Base-by-base conservation (phyloP, 2,113 vertebrate genomes). In the Cyphomyrus plagiostoma region DNA sequence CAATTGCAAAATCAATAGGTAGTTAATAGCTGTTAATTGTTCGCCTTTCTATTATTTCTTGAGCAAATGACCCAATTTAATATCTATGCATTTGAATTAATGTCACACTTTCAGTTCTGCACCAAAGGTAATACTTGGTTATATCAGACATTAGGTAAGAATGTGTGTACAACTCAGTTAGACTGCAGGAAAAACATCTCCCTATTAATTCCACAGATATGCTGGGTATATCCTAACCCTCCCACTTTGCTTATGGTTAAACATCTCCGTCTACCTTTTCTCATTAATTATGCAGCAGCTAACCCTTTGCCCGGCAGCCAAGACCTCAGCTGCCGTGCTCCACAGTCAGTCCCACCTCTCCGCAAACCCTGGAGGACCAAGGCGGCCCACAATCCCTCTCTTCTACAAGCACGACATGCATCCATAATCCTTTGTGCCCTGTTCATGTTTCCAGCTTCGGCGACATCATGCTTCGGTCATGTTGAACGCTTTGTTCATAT, bases 251-350 rank as follows among this genome's bases (percentile, higher is more conserved):
- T 39, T 46, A 86, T n/a, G 45, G 42, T 48, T 46, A 86, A 21
- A 86, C 23, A 86, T 13, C 21, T 11, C 21, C n/a, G 2, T 49
- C 42, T 49, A 50, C 83, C 83, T 48, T 45, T 45, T 30, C 83
- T 86, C 45, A 86, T 86, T 86, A 86, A 86, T 86, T 86, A 50
- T 86, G 48, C n/a, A 86, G 45, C 45, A 86, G 23, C 83, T 26
- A 30, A 86, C 50, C n/a, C 10, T 49, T 46, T 11, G 45, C 83
- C 45, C 48, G 0, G 10, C 48, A 13, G 83, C 42, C 48, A 26
- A 39, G 1, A 80, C 74, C 74, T 39, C 74, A 8, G 30, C 15
- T 42, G 17, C 35, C 2, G 30, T 19, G 15, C 74, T 39, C 2
- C 74, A 19, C 70, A 35, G 74, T 80, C 74, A 42, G 13, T 80